Percentiles rank a stretch among this genome's conserved stretches.
Conservation (phyloP, 2,888 invertebrate genomes). For the Trachelus troglodyta region DNA sequence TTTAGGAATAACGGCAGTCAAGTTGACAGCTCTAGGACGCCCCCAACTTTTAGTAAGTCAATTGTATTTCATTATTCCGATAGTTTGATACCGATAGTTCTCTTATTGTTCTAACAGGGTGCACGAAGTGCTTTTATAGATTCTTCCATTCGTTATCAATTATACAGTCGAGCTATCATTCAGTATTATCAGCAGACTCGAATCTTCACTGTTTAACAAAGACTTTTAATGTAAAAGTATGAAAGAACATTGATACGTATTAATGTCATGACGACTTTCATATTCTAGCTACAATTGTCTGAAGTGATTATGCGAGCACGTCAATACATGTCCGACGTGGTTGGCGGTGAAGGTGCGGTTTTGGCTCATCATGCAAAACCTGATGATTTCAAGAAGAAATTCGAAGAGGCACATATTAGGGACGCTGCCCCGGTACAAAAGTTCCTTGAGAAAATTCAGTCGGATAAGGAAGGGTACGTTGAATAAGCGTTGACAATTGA, state of each 20-base stretch:
- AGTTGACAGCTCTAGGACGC: conserved; percentile 96
- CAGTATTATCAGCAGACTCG: neutral
- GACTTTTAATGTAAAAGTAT: neutral
- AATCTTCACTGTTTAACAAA: neutral
- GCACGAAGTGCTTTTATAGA: neutral
- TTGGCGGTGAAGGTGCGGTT: conserved; percentile 88
- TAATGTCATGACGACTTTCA: neutral
- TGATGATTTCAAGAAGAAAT: conserved; percentile 87
- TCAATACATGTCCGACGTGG: conserved; percentile 92
- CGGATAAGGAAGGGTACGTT: conserved; percentile 91
- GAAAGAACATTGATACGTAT: neutral
- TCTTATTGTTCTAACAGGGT: neutral
- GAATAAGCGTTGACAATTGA: neutral
- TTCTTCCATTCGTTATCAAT: neutral
- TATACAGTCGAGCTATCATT: neutral
- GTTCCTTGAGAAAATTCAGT: conserved; percentile 91
- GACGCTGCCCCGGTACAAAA: conserved; percentile 84
- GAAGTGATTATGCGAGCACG: conserved; percentile 97
- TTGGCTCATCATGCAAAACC: conserved; percentile 88
- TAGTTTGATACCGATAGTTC: neutral
- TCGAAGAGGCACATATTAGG: conserved; percentile 78
- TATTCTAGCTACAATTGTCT: conserved; percentile 89
- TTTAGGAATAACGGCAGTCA: conserved; percentile 96
- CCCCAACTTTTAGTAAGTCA: conserved; percentile 92
- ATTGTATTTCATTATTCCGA: conserved; percentile 17